phyloP scores from a whole-genome alignment of 2,113 vertebrate species.

The Tragelaphus buxtoni region DNA sequence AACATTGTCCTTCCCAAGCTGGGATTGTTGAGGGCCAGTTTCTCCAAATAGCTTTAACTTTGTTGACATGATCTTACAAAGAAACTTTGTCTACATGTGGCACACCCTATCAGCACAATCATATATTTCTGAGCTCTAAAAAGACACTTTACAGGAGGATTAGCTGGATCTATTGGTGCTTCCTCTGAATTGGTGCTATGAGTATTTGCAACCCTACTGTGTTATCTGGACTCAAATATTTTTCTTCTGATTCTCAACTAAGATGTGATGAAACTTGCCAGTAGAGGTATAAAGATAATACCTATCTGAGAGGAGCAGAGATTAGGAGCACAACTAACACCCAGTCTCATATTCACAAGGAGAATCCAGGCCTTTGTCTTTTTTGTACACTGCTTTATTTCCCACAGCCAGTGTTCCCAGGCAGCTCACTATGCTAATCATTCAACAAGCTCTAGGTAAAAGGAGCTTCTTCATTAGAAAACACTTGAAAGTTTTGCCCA shows the following conservation, averaged over 20 bases:
- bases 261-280: neutral
- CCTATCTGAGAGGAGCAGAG: neutral
- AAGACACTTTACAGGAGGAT: neutral
- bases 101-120: neutral
- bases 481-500: neutral
- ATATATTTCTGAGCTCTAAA: neutral
- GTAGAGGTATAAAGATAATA: neutral
- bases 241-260: neutral
- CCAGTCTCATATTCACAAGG: neutral
- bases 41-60: neutral
- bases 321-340: neutral
- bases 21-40: neutral
- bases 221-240: neutral
- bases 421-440: neutral
- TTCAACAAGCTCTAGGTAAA: neutral
- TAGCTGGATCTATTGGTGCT: neutral
- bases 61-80: constrained; percentile 14
- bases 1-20: neutral
- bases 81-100: neutral
- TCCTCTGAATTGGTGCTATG: neutral
- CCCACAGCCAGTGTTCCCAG: neutral
- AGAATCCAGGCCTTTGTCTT: neutral
- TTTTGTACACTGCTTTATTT: neutral
- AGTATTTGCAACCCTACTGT: neutral
- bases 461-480: constrained; percentile 26